Percentiles rank a stretch among this genome's conserved stretches.
These are phyloP conservation scores for Elaphurus davidianus DNA, from an alignment of 2,113 vertebrate genomes.

Conservation along the genomic window DNA sequence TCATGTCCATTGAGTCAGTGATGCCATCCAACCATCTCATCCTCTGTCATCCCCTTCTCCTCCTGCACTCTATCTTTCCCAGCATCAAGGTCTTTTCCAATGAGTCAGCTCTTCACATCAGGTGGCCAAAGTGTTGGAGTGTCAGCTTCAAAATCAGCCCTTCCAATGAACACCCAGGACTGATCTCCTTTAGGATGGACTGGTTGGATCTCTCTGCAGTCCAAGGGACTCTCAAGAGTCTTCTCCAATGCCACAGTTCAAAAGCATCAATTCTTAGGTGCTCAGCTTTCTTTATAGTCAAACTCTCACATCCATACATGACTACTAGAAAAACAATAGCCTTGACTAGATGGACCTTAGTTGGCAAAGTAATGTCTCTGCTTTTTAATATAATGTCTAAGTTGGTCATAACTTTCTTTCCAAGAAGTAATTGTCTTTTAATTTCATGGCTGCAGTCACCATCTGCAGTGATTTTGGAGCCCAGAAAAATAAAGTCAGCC, in stretches of 20 bases:
- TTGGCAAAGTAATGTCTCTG: background rate
- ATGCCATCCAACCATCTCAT: background rate
- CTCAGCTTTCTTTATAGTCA: background rate
- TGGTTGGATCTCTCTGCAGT: background rate
- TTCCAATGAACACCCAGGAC: background rate
- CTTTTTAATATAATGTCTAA: background rate
- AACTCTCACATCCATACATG: background rate
- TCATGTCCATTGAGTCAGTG: background rate
- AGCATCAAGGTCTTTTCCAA: background rate
- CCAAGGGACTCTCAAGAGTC: background rate
- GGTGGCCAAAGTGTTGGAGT: background rate
- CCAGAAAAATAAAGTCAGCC: background rate
- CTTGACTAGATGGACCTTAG: background rate
- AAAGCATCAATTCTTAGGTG: accelerated
- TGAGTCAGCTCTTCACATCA: background rate
- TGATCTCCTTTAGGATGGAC: background rate
- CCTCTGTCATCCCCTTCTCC: background rate
- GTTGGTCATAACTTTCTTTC: background rate
- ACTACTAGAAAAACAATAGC: background rate
- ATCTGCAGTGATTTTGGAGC: background rate
- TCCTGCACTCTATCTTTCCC: background rate
- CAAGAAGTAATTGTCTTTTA: background rate
- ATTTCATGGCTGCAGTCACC: background rate
- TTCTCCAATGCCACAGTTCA: background rate
- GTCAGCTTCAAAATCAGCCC: background rate